phyloP scores from a whole-genome alignment of 2,888 invertebrate species.

The Myopa testacea region DNA sequence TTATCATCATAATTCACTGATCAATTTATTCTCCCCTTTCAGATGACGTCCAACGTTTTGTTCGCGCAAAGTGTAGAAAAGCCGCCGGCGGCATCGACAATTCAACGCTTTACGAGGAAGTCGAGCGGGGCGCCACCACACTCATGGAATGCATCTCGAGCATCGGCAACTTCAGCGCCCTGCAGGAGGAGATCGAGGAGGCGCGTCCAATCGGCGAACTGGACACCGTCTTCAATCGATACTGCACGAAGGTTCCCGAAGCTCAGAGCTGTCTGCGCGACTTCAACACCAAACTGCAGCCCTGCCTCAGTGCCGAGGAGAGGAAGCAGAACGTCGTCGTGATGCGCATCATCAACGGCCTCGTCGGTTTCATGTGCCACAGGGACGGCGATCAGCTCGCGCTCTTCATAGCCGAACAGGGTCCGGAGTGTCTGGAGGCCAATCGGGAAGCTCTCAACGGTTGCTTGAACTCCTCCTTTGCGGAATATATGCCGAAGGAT shows the following conservation, averaged over 20 bases:
- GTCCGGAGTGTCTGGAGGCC: slow-evolving; percentile 78
- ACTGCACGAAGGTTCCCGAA: slow-evolving; percentile 73
- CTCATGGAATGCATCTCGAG: slow-evolving; percentile 72
- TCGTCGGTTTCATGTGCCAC: slow-evolving; percentile 79
- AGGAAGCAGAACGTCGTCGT: slow-evolving; percentile 73
- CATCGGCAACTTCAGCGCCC: slow-evolving; percentile 72
- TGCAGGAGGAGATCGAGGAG: slow-evolving; percentile 76
- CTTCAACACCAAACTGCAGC: slow-evolving; percentile 72
- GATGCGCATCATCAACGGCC: slow-evolving; percentile 75
- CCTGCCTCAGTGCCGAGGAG: slow-evolving; percentile 76
- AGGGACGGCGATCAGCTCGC: slow-evolving; percentile 87
- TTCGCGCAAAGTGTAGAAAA: slow-evolving; percentile 77
- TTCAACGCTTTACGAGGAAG: slow-evolving; percentile 70
- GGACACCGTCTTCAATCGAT: slow-evolving; percentile 79
- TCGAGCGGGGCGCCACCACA: slow-evolving; percentile 67
- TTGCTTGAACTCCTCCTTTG: slow-evolving; percentile 76
- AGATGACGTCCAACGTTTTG: slow-evolving; percentile 71
- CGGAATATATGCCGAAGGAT: slow-evolving; percentile 70
- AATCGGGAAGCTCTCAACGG: slow-evolving; percentile 73
- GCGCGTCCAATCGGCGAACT: slow-evolving; percentile 77
- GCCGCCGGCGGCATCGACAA: slow-evolving; percentile 72
- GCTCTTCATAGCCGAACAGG: slow-evolving; percentile 84
- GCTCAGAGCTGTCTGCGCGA: slow-evolving; percentile 72
- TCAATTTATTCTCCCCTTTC: background rate
- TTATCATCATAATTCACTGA: too few relatives aligned